These are phyloP conservation scores for Xestia sexstrigata DNA, from an alignment of 2,888 invertebrate species.

Conservation along the genomic window DNA sequence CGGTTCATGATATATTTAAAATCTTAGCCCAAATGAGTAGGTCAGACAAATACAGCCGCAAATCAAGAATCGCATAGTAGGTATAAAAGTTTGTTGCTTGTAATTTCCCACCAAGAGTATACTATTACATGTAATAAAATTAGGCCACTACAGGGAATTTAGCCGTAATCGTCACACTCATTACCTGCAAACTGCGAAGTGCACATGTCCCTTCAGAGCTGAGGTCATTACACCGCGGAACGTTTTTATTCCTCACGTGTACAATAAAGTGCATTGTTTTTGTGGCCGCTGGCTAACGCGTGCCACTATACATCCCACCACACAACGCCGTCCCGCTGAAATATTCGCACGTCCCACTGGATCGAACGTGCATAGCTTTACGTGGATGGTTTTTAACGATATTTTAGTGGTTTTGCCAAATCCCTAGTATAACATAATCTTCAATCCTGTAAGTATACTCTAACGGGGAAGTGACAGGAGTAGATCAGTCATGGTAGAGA, in stretches of 20 bases:
- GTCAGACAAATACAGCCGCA: background rate
- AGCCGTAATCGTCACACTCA: background rate
- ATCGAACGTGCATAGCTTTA: slow-evolving; percentile 22
- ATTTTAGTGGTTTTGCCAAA: slow-evolving; percentile 4
- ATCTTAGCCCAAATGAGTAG: background rate
- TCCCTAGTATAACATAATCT: background rate
- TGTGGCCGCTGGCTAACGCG: slow-evolving; percentile 36
- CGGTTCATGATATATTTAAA: too few species aligned
- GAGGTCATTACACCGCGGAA: slow-evolving; percentile 38
- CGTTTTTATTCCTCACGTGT: slow-evolving; percentile 45
- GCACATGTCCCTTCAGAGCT: slow-evolving; percentile 12
- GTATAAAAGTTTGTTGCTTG: background rate
- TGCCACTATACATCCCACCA: background rate
- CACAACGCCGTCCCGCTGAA: slow-evolving; percentile 16
- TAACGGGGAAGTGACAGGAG: background rate
- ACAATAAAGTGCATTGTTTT: slow-evolving; percentile 56
- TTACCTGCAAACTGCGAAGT: slow-evolving; percentile 4
- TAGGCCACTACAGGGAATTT: background rate
- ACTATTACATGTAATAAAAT: slow-evolving; percentile 4
- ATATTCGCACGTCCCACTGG: slow-evolving; percentile 29
- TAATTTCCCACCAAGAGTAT: background rate
- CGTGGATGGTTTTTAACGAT: slow-evolving; percentile 1
- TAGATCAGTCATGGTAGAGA: background rate
- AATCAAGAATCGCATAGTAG: background rate
- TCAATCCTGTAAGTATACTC: background rate